Conservation (phyloP, 2,888 invertebrate genomes). For the Apocheima hispidaria region DNA sequence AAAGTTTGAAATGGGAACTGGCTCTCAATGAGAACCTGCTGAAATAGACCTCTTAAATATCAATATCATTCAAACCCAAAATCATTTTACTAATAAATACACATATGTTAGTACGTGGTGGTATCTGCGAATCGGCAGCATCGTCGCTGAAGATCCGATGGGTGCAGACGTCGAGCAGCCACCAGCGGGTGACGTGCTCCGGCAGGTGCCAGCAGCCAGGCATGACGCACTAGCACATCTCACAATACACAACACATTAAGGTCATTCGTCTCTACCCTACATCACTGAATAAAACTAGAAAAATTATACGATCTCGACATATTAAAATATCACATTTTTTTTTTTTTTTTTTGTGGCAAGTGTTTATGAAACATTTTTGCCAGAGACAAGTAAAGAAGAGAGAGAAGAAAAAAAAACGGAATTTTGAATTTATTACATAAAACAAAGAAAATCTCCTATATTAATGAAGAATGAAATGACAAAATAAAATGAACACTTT, state of each 20-base stretch:
- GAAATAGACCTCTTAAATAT: no score
- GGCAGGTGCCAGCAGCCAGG: slow-evolving; percentile 83
- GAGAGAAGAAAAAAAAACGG: no score
- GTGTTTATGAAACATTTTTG: no score
- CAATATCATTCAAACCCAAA: no score
- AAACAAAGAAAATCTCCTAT: no score
- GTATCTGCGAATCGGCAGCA: slow-evolving; percentile 76
- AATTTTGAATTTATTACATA: no score
- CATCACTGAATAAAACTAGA: slow-evolving; percentile 4
- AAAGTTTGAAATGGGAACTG: not conserved
- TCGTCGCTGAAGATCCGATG: slow-evolving; percentile 80
- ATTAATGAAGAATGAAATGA: no score
- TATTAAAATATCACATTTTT: no score
- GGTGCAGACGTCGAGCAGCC: slow-evolving; percentile 88
- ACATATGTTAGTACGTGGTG: slow-evolving; percentile 78
- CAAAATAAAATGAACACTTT: no score
- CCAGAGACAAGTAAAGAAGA: no score
- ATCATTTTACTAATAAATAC: no score
- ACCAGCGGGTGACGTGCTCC: slow-evolving; percentile 88
- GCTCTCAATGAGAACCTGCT: not conserved
- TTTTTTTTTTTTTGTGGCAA: no score
- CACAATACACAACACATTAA: slow-evolving; percentile 38
- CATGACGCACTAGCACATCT: slow-evolving; percentile 58
- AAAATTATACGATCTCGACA: not conserved
- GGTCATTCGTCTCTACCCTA: slow-evolving; percentile 2